Evolutionary conservation across 2,888 invertebrate genomes (phyloP).

Genomic region (Helleia helle): DNA sequence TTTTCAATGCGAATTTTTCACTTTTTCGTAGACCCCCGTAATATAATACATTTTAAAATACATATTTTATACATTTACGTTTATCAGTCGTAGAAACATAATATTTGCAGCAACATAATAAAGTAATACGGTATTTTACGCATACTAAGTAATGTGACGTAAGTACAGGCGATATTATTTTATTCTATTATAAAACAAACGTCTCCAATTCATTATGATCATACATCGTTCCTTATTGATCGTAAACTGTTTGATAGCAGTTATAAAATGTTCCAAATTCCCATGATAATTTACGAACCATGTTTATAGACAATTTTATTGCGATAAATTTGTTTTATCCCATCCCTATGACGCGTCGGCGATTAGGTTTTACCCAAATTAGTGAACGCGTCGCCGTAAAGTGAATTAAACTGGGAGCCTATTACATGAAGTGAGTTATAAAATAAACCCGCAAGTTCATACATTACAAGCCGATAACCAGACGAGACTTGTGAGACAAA

Average conservation of each 20-base stretch:
- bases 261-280: conserved; percentile 71
- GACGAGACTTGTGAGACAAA: conserved; percentile 73
- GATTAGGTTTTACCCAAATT: conserved; percentile 40
- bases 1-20: no score
- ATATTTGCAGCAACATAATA: neutral
- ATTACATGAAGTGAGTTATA: conserved; percentile 72
- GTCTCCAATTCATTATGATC: conserved; percentile 69
- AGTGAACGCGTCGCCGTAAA: conserved; percentile 46
- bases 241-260: conserved; percentile 69
- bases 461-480: conserved; percentile 75
- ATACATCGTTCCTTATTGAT: conserved; percentile 57
- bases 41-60: no score
- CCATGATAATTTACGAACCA: conserved; percentile 71
- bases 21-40: no score
- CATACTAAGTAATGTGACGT: conserved; percentile 33
- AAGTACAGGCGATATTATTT: conserved; percentile 50
- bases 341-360: conserved; percentile 17
- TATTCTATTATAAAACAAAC: conserved; percentile 71
- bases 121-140: conserved; percentile 7
- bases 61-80: no score
- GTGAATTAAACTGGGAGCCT: conserved; percentile 63
- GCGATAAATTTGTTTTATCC: conserved; percentile 31
- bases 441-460: conserved; percentile 71
- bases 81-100: no score
- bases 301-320: conserved; percentile 68